Percentiles rank a stretch among this genome's conserved stretches.
These are phyloP conservation scores for Sminthurinus signatus DNA, from an alignment of 1,140 invertebrate genomes.

Conservation along the genomic window DNA sequence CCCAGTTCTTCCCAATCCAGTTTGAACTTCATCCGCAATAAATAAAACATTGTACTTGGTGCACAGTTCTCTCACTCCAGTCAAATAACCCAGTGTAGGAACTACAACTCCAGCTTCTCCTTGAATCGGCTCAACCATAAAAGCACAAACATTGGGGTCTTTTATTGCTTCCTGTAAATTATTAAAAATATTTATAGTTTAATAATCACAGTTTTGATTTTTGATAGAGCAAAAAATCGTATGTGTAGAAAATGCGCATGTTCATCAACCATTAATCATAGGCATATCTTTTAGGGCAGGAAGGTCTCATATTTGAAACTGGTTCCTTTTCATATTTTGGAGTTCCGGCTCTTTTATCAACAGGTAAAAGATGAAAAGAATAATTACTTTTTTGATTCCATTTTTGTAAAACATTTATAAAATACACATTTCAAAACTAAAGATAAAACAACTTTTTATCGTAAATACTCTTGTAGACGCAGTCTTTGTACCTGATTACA, in stretches of 20 bases:
- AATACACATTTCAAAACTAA: too few species aligned
- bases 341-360: constrained; percentile 46
- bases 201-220: too few species aligned
- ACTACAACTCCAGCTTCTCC: constrained; percentile 96
- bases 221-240: too few species aligned
- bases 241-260: too few species aligned
- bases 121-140: constrained; percentile 98
- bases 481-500: constrained; percentile 28
- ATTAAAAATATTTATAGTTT: too few species aligned
- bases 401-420: neutral
- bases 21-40: constrained; percentile 98
- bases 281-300: too few species aligned
- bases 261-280: too few species aligned
- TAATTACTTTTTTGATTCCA: neutral
- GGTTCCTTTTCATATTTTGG: constrained; percentile 57
- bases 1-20: constrained; percentile 84
- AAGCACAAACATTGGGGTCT: constrained; percentile 84
- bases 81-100: constrained; percentile 81
- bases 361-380: constrained; percentile 5
- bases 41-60: constrained; percentile 90
- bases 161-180: constrained; percentile 60
- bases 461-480: neutral
- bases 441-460: neutral
- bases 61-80: constrained; percentile 79
- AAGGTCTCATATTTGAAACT: constrained; percentile 51